Evolutionary conservation across 1,140 invertebrate species (phyloP).

Genomic region (Solenopsis fugax): DNA sequence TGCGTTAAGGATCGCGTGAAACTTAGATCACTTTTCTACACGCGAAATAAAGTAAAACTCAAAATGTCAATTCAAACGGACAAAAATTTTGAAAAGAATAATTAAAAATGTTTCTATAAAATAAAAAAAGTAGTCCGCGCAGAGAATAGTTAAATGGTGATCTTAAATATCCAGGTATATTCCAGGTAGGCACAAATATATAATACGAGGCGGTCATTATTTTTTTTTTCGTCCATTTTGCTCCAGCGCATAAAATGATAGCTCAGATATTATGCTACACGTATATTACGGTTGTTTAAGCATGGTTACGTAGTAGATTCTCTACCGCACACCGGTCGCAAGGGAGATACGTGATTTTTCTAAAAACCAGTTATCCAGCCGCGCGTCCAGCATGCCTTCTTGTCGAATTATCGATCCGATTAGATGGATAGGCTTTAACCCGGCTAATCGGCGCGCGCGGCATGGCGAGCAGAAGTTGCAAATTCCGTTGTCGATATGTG

Average conservation of each 20-base stretch:
- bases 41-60: neutral
- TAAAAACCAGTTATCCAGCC: conserved; percentile 46
- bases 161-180: neutral
- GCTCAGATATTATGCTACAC: conserved; percentile 43
- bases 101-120: neutral
- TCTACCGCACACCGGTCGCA: conserved; percentile 9
- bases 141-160: neutral
- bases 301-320: conserved; percentile 31
- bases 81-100: neutral
- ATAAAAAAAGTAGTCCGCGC: neutral
- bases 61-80: too few species aligned
- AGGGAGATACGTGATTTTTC: conserved; percentile 43
- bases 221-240: conserved; percentile 1
- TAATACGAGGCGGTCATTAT: neutral
- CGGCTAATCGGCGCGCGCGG: conserved; percentile 36
- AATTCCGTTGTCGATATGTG: conserved; percentile 45
- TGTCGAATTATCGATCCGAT: conserved; percentile 55
- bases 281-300: conserved; percentile 40
- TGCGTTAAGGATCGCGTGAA: neutral
- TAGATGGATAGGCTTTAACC: conserved; percentile 49
- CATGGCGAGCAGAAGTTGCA: conserved; percentile 21
- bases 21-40: neutral
- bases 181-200: neutral
- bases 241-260: conserved; percentile 33
- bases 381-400: conserved; percentile 39